These are phyloP conservation scores for Papilio elwesi DNA, from an alignment of 2,888 invertebrate species.

Conservation along the genomic window DNA sequence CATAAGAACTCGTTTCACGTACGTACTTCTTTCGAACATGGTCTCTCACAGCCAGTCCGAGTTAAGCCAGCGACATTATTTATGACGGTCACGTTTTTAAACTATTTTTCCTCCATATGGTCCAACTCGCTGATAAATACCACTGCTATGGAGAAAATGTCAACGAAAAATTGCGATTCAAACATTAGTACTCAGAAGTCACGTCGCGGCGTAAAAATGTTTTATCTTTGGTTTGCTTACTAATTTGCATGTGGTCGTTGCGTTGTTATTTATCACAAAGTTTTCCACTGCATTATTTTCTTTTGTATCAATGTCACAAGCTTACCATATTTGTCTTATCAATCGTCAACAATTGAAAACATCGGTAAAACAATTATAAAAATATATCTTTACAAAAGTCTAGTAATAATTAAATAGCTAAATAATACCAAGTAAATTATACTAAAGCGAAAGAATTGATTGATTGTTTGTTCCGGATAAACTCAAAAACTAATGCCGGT, in stretches of 20 bases:
- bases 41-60: constrained; percentile 25
- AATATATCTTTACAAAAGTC: background rate
- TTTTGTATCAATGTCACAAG: constrained; percentile 30
- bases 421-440: no score
- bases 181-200: constrained; percentile 46
- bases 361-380: background rate
- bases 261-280: constrained; percentile 45
- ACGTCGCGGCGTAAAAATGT: constrained; percentile 46
- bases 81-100: constrained; percentile 23
- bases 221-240: constrained; percentile 52
- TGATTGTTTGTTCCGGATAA: no score
- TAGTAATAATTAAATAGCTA: no score
- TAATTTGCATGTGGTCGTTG: constrained; percentile 44
- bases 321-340: background rate
- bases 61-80: constrained; percentile 12
- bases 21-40: constrained; percentile 28
- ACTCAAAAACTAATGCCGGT: no score
- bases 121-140: constrained; percentile 30
- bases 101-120: constrained; percentile 22
- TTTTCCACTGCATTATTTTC: constrained; percentile 45
- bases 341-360: background rate
- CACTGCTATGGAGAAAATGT: constrained; percentile 46
- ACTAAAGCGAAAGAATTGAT: no score
- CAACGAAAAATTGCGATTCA: constrained; percentile 49
- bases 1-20: constrained; percentile 39